Evolutionary conservation across 2,797 vertebrate genomes (phyloP).

Genomic region (Tenualosa thibaudeaui): DNA sequence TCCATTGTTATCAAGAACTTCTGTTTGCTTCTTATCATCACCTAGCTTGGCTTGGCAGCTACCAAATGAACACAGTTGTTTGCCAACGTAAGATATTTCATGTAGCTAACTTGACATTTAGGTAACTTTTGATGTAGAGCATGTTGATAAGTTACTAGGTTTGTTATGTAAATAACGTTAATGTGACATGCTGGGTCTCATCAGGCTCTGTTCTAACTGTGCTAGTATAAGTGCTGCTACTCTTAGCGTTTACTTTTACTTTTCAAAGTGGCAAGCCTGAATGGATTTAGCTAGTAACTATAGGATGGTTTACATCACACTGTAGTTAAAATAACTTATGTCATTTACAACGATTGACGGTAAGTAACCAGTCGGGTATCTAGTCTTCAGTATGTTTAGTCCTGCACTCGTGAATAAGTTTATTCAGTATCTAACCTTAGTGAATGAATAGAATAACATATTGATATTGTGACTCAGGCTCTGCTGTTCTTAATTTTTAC

Average conservation of each 20-base stretch:
- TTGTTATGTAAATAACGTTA: too few species aligned
- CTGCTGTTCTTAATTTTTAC: neutral
- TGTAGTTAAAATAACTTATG: too few species aligned
- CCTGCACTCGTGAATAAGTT: too few species aligned
- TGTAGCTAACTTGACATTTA: too few species aligned
- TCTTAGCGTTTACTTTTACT: too few species aligned
- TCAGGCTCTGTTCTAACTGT: neutral
- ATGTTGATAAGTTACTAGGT: too few species aligned
- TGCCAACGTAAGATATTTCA: too few species aligned
- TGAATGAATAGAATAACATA: neutral
- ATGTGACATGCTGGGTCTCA: neutral
- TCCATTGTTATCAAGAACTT: conserved; percentile 7
- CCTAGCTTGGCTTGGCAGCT: neutral
- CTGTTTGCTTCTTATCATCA: neutral
- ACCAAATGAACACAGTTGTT: neutral
- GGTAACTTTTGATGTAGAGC: too few species aligned
- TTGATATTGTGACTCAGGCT: neutral
- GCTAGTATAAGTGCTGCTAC: neutral
- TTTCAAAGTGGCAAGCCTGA: too few species aligned
- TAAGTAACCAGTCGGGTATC: too few species aligned
- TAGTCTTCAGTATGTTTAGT: too few species aligned
- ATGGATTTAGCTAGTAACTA: neutral
- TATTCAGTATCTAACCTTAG: too few species aligned
- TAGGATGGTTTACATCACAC: neutral
- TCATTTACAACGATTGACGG: neutral